These are phyloP conservation scores for Melanerpes formicivorus DNA, from an alignment of 2,113 vertebrate genomes.

Conservation along the genomic window DNA sequence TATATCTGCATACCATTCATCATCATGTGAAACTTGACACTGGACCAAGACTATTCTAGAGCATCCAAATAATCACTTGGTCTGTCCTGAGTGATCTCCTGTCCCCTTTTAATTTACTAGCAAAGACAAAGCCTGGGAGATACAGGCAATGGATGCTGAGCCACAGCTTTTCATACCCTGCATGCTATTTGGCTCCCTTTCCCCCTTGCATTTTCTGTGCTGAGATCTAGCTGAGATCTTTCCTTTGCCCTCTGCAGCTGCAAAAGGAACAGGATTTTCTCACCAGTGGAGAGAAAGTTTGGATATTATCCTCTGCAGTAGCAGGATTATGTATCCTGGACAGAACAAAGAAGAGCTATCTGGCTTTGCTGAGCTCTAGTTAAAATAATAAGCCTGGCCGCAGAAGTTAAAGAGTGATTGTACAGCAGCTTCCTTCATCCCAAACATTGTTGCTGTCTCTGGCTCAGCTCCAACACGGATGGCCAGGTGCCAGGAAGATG, in stretches of 20 bases:
- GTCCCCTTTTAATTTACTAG: neutral
- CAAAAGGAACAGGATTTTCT: neutral
- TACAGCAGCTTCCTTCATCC: neutral
- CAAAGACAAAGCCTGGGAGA: neutral
- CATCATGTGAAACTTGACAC: neutral
- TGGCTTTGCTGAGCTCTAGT: neutral
- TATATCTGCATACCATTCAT: neutral
- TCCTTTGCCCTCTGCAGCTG: neutral
- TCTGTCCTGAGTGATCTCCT: neutral
- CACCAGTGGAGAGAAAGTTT: neutral
- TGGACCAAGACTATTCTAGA: neutral
- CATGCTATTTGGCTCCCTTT: neutral
- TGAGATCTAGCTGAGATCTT: neutral
- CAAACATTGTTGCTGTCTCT: neutral
- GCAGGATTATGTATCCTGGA: neutral
- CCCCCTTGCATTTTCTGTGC: neutral
- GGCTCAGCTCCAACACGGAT: neutral
- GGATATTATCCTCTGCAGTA: neutral
- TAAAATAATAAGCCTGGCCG: neutral
- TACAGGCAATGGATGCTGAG: neutral
- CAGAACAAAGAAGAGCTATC: neutral
- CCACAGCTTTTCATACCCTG: neutral
- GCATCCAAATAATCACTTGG: neutral
- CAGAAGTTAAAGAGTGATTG: neutral
- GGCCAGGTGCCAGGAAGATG: neutral